phyloP scores from a whole-genome alignment of 2,888 invertebrate species.

The Stenichneumon culpator region DNA sequence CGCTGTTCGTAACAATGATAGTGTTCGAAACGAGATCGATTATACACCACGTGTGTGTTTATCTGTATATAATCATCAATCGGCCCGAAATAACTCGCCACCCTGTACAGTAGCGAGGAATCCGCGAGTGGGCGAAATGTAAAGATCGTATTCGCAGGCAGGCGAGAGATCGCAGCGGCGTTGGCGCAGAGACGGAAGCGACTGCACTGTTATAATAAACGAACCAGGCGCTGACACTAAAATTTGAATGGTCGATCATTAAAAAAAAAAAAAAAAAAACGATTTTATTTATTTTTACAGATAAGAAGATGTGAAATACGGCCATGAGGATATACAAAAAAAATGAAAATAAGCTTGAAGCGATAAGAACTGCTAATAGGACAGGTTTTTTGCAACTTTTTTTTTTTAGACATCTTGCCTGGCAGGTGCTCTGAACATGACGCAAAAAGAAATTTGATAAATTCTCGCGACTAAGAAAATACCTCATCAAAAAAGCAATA shows the following conservation, averaged over 20 bases:
- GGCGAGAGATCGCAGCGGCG: background rate
- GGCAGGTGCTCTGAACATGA: background rate
- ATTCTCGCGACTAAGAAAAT: background rate
- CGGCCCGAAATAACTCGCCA: constrained; percentile 6
- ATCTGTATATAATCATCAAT: background rate
- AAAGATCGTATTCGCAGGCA: constrained; percentile 11
- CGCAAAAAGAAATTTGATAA: background rate
- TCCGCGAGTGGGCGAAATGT: constrained; percentile 52
- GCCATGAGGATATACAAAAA: too few species aligned
- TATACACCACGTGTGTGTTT: background rate
- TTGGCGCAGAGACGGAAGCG: background rate
- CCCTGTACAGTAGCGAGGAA: constrained; percentile 32
- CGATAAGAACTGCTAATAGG: too few species aligned
- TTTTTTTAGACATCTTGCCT: too few species aligned
- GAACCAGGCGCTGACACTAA: background rate
- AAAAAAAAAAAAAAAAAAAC: background rate
- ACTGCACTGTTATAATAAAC: background rate
- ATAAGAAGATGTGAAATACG: too few species aligned
- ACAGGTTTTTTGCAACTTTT: too few species aligned
- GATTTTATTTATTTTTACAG: background rate
- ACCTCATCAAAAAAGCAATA: background rate
- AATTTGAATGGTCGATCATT: background rate
- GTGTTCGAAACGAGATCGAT: background rate
- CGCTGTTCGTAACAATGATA: background rate
- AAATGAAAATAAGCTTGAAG: too few species aligned